Conservation (phyloP, 2,113 vertebrate genomes). For the Phodopus roborovskii region DNA sequence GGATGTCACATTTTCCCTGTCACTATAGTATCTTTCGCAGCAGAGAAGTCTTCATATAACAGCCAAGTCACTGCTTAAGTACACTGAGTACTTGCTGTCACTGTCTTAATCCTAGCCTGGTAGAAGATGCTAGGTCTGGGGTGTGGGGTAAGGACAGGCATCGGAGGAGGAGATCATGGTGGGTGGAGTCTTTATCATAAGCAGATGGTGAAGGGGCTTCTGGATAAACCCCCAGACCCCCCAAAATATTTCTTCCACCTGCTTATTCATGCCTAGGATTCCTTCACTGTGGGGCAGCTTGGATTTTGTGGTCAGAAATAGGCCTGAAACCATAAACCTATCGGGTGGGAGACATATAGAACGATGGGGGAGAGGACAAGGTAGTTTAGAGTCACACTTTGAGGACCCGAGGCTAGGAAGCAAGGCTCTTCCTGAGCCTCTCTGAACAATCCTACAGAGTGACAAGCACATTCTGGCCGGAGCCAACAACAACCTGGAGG, state of each 20-base stretch:
- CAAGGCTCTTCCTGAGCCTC: background rate
- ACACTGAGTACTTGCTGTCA: background rate
- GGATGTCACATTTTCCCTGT: background rate
- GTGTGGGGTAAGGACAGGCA: background rate
- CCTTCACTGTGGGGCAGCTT: conserved; percentile 65
- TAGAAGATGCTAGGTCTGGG: background rate
- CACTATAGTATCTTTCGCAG: background rate
- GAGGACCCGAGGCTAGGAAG: background rate
- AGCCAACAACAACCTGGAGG: background rate
- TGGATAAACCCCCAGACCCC: conserved; percentile 61
- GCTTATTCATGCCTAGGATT: conserved; percentile 76
- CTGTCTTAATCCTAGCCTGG: background rate
- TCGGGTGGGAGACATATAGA: background rate
- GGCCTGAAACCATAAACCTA: conserved; percentile 71
- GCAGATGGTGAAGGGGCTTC: conserved; percentile 72
- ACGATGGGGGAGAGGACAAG: background rate
- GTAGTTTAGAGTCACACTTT: conserved; percentile 6
- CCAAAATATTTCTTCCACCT: conserved; percentile 74
- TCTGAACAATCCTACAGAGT: background rate
- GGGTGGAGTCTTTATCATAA: background rate
- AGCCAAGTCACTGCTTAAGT: background rate
- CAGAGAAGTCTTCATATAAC: conserved; percentile 1
- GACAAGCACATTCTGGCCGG: background rate
- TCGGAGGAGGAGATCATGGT: background rate
- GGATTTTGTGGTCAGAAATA: conserved; percentile 78